Evolutionary conservation across 2,797 vertebrate species (phyloP), one percentile per base, ranked within the genome.

Genomic region (Tauraco hartlaubi): DNA sequence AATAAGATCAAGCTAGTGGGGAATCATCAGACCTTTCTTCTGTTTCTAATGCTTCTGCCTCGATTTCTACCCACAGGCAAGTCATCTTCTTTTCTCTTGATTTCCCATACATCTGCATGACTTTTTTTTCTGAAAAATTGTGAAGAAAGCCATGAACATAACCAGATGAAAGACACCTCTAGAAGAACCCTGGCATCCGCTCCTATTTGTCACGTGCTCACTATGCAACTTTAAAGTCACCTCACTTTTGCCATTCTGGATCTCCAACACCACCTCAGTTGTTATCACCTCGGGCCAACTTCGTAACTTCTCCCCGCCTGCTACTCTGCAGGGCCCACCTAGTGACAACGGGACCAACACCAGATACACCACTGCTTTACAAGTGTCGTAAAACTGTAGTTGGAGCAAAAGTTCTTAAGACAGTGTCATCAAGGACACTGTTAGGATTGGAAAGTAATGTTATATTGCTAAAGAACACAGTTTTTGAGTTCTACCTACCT

Each of bases 301-400:
- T 15, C 0, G 0, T 9, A 46, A 39, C 31, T 44, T 28, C 48
- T 69, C 9, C 48, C 22, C 1, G 0, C 2, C 15, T 19, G 14
- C 33, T 25, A 9, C 6, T 61, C 46, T 54, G 41, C 55, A 26
- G 25, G 39, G 31, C 59, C 21, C 54, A 17, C 7, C 16, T 3
- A 12, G 10, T 3, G 21, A 43, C 21, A 28, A 51, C 2, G 2
- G 25, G 19, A 26, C 16, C n/a, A 14, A 18, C 0, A 2, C 12
- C 55, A 68, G 28, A 6, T 4, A 23, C 1, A 58, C 8, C 28
- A 15, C 28, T 19, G 11, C 64, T 62, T 51, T 26, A 9, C 13
- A 15, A 20, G 21, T 2, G 7, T 0, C n/a, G 12, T 18, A 28
- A 44, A 61, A 35, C 20, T 19, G 23, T 4, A 7, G 3, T 5